A percentile compares a stretch with the other conserved stretches of the same genome.
phyloP scores from a whole-genome alignment of 2,113 vertebrate species.

The Epinephelus lanceolatus region DNA sequence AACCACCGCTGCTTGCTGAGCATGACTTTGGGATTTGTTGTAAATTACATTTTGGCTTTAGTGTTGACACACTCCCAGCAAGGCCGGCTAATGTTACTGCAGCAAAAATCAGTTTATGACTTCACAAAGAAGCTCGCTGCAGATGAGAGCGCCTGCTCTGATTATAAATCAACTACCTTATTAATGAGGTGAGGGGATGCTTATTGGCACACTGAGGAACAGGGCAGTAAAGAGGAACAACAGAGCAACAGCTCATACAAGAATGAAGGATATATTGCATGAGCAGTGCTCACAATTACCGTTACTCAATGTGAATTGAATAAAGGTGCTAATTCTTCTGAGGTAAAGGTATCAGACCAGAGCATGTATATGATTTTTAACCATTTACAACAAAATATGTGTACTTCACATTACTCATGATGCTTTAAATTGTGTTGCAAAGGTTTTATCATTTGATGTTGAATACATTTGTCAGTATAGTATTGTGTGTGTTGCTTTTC shows the following conservation, averaged over 20 bases:
- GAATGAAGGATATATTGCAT: conserved; percentile 10
- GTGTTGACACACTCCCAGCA: conserved; percentile 1
- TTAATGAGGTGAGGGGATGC: conserved; percentile 47
- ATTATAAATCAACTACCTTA: conserved; percentile 57
- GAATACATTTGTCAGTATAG: not conserved
- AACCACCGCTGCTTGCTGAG: not conserved
- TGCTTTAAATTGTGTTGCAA: not conserved
- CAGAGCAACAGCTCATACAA: conserved; percentile 20
- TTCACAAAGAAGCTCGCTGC: not conserved
- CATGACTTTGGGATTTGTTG: not conserved
- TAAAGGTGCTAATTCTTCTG: not conserved
- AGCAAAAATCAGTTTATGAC: conserved; percentile 16
- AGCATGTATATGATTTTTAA: not conserved
- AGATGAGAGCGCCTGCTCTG: conserved; percentile 6
- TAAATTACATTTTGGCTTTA: not conserved
- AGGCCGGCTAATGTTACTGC: conserved; percentile 11
- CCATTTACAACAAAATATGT: not conserved
- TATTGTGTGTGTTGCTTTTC: not conserved
- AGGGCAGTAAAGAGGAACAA: conserved; percentile 19
- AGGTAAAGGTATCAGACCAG: not conserved
- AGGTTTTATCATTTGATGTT: not conserved
- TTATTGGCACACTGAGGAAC: conserved; percentile 17
- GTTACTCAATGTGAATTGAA: not conserved
- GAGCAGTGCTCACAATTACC: not conserved
- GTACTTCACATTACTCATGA: not conserved